Evolutionary conservation across 2,888 invertebrate genomes (phyloP).

Genomic region (Phengaris arion): DNA sequence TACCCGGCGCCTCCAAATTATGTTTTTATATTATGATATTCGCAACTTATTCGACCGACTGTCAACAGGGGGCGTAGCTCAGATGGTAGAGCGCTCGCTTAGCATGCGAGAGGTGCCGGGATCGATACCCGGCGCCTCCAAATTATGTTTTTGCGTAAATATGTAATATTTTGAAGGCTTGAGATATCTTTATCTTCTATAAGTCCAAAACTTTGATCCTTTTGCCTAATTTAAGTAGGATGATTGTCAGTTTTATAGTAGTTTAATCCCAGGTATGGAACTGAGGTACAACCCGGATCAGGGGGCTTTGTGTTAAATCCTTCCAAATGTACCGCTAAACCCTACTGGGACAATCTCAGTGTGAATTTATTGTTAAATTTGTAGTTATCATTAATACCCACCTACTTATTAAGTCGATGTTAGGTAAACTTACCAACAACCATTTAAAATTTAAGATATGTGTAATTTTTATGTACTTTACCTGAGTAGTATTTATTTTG

Average conservation of each 20-base stretch:
- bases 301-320: constrained; percentile 2
- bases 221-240: not conserved
- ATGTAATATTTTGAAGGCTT: no score
- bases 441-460: no score
- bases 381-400: not conserved
- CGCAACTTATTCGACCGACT: no score
- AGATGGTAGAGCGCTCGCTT: constrained; percentile 80
- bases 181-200: no score
- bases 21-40: not conserved
- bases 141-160: constrained; percentile 19
- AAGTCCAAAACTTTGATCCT: no score
- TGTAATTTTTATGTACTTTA: no score
- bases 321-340: constrained; percentile 1
- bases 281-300: not conserved
- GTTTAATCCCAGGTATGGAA: not conserved
- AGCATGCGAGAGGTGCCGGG: constrained; percentile 80
- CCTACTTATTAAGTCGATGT: no score
- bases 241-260: not conserved
- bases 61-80: constrained; percentile 76
- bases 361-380: not conserved
- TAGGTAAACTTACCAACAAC: no score
- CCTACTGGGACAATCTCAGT: not conserved
- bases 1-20: constrained; percentile 74
- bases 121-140: constrained; percentile 80
- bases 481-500: no score